phyloP scores from a whole-genome alignment of 2,888 invertebrate species.

The Drosophila antonietae region DNA sequence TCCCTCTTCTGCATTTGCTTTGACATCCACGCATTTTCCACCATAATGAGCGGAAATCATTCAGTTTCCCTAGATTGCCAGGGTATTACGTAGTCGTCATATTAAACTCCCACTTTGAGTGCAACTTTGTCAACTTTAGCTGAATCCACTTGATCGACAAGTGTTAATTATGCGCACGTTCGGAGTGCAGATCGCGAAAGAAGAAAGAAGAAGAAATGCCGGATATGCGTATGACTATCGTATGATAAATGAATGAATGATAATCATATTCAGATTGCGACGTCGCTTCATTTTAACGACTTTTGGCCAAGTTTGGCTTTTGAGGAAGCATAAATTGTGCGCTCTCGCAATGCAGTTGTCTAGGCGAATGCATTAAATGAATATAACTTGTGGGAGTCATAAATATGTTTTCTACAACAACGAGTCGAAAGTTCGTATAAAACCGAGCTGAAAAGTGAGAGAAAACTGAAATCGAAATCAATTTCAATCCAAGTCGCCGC shows the following conservation, averaged over 20 bases:
- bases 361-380: constrained; percentile 25
- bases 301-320: constrained; percentile 51
- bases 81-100: constrained; percentile 1
- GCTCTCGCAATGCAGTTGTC: constrained; percentile 4
- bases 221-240: constrained; percentile 54
- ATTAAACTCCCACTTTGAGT: background rate
- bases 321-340: constrained; percentile 59
- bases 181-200: constrained; percentile 6
- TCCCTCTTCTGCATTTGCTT: background rate
- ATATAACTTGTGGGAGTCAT: constrained; percentile 24
- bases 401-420: background rate
- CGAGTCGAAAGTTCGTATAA: background rate
- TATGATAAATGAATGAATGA: constrained; percentile 34
- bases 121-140: background rate
- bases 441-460: background rate
- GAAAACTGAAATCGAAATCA: background rate
- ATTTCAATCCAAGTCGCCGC: constrained; percentile 16
- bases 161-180: constrained; percentile 45
- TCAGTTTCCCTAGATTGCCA: background rate
- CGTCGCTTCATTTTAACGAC: background rate
- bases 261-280: constrained; percentile 47
- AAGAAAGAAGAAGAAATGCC: constrained; percentile 18
- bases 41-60: background rate
- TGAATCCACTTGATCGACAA: constrained; percentile 10
- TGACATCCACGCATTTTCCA: background rate